These are phyloP conservation scores for Lasiommata megera DNA, from an alignment of 2,888 invertebrate genomes.

Conservation along the genomic window DNA sequence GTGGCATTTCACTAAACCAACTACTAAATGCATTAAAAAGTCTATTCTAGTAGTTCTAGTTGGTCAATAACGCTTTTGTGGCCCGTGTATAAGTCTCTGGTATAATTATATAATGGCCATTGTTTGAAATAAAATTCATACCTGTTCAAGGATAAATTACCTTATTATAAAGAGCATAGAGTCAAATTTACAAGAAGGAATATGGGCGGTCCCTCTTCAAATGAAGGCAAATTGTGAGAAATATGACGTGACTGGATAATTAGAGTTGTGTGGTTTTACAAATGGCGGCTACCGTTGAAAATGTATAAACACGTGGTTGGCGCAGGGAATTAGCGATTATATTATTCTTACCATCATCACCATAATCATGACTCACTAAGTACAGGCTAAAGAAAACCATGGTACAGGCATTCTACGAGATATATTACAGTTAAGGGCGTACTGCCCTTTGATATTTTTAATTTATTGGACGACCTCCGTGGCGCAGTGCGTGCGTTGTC, in stretches of 20 bases:
- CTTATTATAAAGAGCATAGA: slow-evolving; percentile 3
- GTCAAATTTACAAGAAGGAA: slow-evolving; percentile 29
- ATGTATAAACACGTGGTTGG: slow-evolving; percentile 51
- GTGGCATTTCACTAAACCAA: too few relatives aligned
- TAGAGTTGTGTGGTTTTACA: slow-evolving; percentile 53
- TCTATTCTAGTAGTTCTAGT: too few relatives aligned
- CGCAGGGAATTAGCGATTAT: not conserved
- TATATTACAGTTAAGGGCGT: too few relatives aligned
- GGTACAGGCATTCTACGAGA: too few relatives aligned
- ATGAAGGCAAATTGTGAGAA: slow-evolving; percentile 62
- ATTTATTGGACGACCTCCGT: too few relatives aligned
- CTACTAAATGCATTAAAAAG: too few relatives aligned
- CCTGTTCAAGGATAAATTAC: not conserved
- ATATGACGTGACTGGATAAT: slow-evolving; percentile 60
- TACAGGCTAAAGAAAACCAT: too few relatives aligned
- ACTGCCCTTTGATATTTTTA: too few relatives aligned
- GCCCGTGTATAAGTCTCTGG: slow-evolving; percentile 17
- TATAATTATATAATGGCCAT: slow-evolving; percentile 30
- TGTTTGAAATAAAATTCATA: slow-evolving; percentile 22
- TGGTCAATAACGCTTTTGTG: not conserved
- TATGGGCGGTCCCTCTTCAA: slow-evolving; percentile 15
- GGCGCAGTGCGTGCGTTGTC: too few relatives aligned
- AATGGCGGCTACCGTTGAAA: slow-evolving; percentile 69
- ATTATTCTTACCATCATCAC: too few relatives aligned
- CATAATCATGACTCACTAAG: too few relatives aligned